Conservation (phyloP, 2,113 vertebrate genomes). For the Elaphurus davidianus region DNA sequence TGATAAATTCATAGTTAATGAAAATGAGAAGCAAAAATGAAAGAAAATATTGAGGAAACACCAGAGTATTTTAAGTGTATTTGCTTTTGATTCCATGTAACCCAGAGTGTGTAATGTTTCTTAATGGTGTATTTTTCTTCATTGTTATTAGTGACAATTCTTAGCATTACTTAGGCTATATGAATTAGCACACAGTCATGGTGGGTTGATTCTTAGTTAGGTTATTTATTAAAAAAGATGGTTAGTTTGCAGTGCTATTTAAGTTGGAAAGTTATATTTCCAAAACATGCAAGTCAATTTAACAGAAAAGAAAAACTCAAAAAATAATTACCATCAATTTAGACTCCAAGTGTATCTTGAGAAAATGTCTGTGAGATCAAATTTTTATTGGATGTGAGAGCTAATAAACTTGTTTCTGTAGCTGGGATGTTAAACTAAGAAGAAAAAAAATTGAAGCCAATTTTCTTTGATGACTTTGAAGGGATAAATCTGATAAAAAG, state of each 20-base stretch:
- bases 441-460: background rate
- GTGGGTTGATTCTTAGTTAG: conserved; percentile 13
- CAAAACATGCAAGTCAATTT: conserved; percentile 7
- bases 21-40: background rate
- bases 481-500: conserved; percentile 30
- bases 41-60: background rate
- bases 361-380: background rate
- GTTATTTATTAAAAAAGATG: conserved; percentile 45
- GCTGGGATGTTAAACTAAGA: conserved; percentile 34
- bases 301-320: background rate
- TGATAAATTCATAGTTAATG: background rate
- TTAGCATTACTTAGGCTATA: conserved; percentile 32
- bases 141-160: conserved; percentile 43
- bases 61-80: background rate
- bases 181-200: background rate
- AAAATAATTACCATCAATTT: background rate
- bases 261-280: conserved; percentile 36
- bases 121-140: conserved; percentile 39
- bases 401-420: background rate
- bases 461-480: conserved; percentile 46
- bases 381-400: background rate
- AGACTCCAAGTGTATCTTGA: background rate
- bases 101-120: conserved; percentile 43
- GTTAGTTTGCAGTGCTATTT: conserved; percentile 38
- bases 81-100: conserved; percentile 54